Base-by-base conservation (phyloP, 2,113 vertebrate species). In the Corydoras sp. region DNA sequence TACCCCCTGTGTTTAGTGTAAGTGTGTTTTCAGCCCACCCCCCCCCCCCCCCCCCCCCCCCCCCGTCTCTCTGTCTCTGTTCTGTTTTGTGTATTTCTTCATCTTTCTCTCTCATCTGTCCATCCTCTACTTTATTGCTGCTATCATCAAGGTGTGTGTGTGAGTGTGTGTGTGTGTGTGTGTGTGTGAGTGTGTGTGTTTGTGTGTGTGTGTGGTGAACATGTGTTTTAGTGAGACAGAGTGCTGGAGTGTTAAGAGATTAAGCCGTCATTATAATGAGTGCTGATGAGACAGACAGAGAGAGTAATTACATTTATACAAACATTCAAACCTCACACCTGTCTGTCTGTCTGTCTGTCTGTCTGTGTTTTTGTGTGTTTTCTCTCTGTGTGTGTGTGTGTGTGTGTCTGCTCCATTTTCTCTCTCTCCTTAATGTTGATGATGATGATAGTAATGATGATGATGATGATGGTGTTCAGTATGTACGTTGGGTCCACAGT, bases 1-100 rank as follows among this genome's bases (percentile, higher is more conserved):
- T n/a, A n/a, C n/a, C n/a, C 49, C 76, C 62, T 31, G 75, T 82
- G 67, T 75, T 78, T 83, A 81, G 81, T 82, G 83, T 53, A 66
- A n/a, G n/a, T 3, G 71, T 56, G 69, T 12, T 73, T 77, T 64
- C 59, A 48, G n/a, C n/a, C n/a, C n/a, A n/a, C n/a, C n/a, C n/a
- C n/a, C n/a, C n/a, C n/a, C n/a, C n/a, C n/a, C n/a, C n/a, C n/a
- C n/a, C n/a, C n/a, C n/a, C n/a, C n/a, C n/a, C n/a, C n/a, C n/a
- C n/a, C n/a, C n/a, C n/a, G n/a, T n/a, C n/a, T n/a, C n/a, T n/a
- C n/a, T n/a, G n/a, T n/a, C n/a, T n/a, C n/a, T n/a, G n/a, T n/a
- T 77, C 80, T 63, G 48, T 62, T 65, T 70, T 64, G 55, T 24
- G 18, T 49, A 54, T 74, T 76, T 80, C 76, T 77, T 72, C 77